A percentile compares a stretch with the other conserved stretches of the same genome.
phyloP scores from a whole-genome alignment of 2,797 vertebrate species.

The Gambelia wislizenii region DNA sequence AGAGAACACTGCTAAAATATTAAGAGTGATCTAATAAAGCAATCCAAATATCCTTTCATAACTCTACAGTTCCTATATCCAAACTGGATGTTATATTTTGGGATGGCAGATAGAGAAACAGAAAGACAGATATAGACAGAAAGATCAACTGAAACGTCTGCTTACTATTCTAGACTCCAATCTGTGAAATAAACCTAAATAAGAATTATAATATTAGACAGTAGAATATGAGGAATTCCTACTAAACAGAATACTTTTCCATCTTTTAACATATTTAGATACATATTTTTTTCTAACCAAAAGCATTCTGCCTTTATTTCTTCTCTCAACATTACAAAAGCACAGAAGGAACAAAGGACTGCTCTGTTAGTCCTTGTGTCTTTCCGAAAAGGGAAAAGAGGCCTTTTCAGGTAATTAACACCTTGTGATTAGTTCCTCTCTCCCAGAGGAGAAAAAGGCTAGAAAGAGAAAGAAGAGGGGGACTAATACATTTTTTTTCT shows the following conservation, averaged over 20 bases:
- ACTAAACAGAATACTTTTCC: no score
- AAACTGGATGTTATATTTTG: not conserved
- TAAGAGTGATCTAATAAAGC: not conserved
- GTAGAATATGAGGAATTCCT: not conserved
- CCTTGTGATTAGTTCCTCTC: constrained; percentile 57
- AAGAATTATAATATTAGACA: not conserved
- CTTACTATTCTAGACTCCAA: not conserved
- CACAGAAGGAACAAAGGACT: constrained; percentile 33
- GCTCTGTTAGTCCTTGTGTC: constrained; percentile 42
- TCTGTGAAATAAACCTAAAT: not conserved
- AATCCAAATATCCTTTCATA: not conserved
- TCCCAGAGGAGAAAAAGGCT: not conserved
- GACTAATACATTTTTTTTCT: constrained; percentile 41
- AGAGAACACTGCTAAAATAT: not conserved
- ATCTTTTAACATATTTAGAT: not conserved
- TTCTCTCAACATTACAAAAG: constrained; percentile 36
- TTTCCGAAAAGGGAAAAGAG: not conserved
- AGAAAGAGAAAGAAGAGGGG: not conserved
- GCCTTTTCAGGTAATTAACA: constrained; percentile 53
- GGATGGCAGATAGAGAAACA: not conserved
- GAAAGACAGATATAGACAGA: not conserved
- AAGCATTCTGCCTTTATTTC: not conserved
- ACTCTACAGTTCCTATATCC: not conserved
- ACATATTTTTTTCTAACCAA: constrained; percentile 30
- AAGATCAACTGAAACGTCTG: not conserved